phyloP scores from a whole-genome alignment of 2,888 invertebrate genomes.

The Mesorhabditis belari region DNA sequence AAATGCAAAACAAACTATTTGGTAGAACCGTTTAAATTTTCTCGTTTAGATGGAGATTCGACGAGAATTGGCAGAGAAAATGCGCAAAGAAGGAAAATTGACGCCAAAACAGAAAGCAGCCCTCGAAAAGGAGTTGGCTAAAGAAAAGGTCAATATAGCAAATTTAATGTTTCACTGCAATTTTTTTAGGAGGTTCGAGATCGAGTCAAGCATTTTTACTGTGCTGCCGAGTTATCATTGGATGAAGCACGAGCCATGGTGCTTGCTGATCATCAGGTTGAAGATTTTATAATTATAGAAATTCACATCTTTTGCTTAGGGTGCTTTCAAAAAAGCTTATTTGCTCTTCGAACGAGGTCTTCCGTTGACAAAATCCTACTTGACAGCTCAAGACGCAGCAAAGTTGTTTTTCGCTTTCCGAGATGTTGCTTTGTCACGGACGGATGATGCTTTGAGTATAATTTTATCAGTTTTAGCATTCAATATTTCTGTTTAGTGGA shows the following conservation, averaged over 20 bases:
- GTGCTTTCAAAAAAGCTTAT: conserved; percentile 15
- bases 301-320: background rate
- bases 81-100: conserved; percentile 54
- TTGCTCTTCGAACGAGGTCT: conserved; percentile 26
- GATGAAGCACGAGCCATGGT: conserved; percentile 33
- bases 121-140: conserved; percentile 75
- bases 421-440: conserved; percentile 41
- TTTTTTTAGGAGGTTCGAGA: conserved; percentile 63
- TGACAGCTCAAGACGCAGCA: conserved; percentile 32
- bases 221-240: conserved; percentile 24
- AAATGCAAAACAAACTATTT: conserved; percentile 1
- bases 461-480: background rate
- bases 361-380: conserved; percentile 31
- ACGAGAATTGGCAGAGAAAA: conserved; percentile 78
- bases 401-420: conserved; percentile 37
- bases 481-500: too few relatives aligned
- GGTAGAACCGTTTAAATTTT: background rate
- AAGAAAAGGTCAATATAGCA: conserved; percentile 63
- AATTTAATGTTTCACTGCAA: background rate
- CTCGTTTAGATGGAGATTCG: conserved; percentile 4
- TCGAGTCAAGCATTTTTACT: conserved; percentile 60
- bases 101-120: conserved; percentile 86
- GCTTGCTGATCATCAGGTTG: conserved; percentile 25
- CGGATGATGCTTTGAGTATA: conserved; percentile 40
- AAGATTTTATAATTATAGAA: background rate